A percentile compares a stretch with the other conserved stretches of the same genome.
Evolutionary conservation across 2,888 invertebrate genomes (phyloP).

Genomic region (Sinhomidia bicolor): DNA sequence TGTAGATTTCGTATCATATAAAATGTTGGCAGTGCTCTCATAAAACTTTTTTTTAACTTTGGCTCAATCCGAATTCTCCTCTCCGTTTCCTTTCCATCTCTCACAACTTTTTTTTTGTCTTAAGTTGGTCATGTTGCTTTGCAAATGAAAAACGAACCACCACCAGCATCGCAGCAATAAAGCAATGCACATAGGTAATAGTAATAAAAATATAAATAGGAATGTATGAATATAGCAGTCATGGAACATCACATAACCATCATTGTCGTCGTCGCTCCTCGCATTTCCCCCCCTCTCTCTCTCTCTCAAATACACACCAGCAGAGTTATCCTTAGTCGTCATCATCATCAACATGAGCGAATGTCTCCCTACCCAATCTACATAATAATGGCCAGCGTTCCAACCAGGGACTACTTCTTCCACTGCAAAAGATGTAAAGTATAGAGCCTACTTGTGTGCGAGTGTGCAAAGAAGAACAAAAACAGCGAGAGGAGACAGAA

Average conservation of each 20-base stretch:
- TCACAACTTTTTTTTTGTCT: not conserved
- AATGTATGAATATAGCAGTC: slow-evolving; percentile 5
- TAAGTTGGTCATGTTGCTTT: not conserved
- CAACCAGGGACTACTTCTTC: slow-evolving; percentile 3
- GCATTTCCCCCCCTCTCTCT: not conserved
- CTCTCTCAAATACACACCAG: not conserved
- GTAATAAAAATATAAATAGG: not conserved
- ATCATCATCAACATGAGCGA: not conserved
- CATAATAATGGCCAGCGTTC: slow-evolving; percentile 54
- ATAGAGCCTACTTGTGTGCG: not conserved
- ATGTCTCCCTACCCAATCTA: slow-evolving; percentile 59
- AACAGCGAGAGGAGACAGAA: not conserved
- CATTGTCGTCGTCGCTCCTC: not conserved
- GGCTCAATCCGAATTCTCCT: not conserved
- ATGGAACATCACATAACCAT: slow-evolving; percentile 3
- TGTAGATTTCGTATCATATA: not conserved
- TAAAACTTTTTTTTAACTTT: not conserved
- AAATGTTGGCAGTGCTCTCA: slow-evolving; percentile 2
- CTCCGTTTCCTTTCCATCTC: not conserved
- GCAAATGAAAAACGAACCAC: slow-evolving; percentile 9
- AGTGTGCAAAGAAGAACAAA: not conserved
- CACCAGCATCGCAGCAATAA: not conserved
- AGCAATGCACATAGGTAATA: not conserved
- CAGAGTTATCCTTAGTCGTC: not conserved
- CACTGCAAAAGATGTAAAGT: not conserved